Evolutionary conservation across 2,113 vertebrate species (phyloP).

Genomic region (Ailuropoda melanoleuca): DNA sequence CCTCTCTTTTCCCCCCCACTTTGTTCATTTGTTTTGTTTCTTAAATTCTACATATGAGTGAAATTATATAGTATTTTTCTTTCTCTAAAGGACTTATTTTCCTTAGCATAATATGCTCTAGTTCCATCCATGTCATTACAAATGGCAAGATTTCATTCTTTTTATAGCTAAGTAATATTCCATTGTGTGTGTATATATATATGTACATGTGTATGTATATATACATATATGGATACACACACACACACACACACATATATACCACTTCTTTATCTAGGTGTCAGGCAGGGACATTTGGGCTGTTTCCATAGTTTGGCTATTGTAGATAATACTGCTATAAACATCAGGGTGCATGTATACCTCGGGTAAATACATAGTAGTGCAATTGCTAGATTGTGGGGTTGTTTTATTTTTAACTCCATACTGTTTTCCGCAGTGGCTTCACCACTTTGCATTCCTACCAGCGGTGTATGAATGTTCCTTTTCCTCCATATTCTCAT

Average conservation of each 20-base stretch:
- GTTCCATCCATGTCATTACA: neutral
- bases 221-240: no score
- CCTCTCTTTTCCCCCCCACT: neutral
- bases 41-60: neutral
- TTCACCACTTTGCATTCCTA: neutral
- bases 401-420: neutral
- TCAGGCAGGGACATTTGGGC: neutral
- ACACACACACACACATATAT: neutral
- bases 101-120: neutral
- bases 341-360: neutral
- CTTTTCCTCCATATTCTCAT: neutral
- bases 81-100: neutral
- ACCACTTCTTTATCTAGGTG: neutral
- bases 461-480: neutral
- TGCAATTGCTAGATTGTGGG: neutral
- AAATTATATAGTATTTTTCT: neutral
- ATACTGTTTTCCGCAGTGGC: neutral
- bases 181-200: neutral
- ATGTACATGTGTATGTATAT: no score
- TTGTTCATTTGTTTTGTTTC: neutral
- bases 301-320: neutral
- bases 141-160: neutral
- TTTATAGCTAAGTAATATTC: neutral
- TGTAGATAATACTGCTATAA: neutral
- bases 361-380: neutral